A percentile compares a stretch with the other conserved stretches of the same genome.
phyloP scores from a whole-genome alignment of 2,888 invertebrate species.

The Galeopsomyia nigrocyanea region DNA sequence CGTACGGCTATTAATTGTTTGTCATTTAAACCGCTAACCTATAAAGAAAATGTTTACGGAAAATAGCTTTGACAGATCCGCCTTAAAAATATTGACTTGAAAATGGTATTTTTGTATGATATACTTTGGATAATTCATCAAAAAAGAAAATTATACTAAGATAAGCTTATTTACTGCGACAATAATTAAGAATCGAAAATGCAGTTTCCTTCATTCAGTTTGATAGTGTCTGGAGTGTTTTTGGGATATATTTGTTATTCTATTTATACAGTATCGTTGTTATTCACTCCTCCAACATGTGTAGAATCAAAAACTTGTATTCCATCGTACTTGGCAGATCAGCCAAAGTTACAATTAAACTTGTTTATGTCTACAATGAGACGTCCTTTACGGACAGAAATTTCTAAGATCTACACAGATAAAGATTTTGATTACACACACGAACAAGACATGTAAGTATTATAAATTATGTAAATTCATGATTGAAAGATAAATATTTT shows the following conservation, averaged over 20 bases:
- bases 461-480: background rate
- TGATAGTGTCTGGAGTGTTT: slow-evolving; percentile 76
- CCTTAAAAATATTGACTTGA: background rate
- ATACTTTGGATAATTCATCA: background rate
- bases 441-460: slow-evolving; percentile 70
- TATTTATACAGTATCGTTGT: slow-evolving; percentile 81
- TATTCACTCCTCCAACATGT: slow-evolving; percentile 82
- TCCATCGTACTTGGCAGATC: slow-evolving; percentile 76
- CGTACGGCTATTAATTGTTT: too few relatives aligned
- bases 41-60: background rate
- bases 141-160: background rate
- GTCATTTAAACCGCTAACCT: background rate
- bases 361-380: slow-evolving; percentile 77
- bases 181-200: slow-evolving; percentile 50
- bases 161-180: background rate
- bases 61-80: background rate
- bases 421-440: slow-evolving; percentile 78
- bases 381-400: slow-evolving; percentile 73
- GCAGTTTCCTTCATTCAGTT: slow-evolving; percentile 72
- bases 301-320: slow-evolving; percentile 77
- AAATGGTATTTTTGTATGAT: background rate
- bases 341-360: slow-evolving; percentile 79
- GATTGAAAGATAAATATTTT: background rate
- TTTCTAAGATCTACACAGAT: slow-evolving; percentile 74
- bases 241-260: slow-evolving; percentile 79